Conservation (phyloP, 2,888 invertebrate species). For the Salticus scenicus region DNA sequence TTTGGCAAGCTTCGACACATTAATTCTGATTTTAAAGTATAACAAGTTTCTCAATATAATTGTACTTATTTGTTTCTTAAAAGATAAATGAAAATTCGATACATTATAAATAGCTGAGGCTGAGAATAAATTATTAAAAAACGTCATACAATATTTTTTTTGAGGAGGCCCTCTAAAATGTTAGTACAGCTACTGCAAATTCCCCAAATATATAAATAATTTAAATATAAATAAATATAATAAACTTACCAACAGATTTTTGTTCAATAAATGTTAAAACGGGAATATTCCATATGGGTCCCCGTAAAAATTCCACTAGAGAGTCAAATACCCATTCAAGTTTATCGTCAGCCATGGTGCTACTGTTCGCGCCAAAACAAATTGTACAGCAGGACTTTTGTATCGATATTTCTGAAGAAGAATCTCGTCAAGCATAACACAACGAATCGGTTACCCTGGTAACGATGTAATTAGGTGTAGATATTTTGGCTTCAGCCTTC, state of each 20-base stretch:
- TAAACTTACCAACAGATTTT: constrained; percentile 90
- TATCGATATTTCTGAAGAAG: constrained; percentile 14
- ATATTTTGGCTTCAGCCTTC: background rate
- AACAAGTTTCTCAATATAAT: too few relatives aligned
- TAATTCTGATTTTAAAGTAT: too few relatives aligned
- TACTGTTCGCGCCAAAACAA: constrained; percentile 12
- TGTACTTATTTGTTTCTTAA: too few relatives aligned
- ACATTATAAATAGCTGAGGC: too few relatives aligned
- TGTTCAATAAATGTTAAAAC: constrained; percentile 93
- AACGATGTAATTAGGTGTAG: constrained; percentile 47
- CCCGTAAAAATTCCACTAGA: constrained; percentile 90
- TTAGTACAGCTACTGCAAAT: too few relatives aligned
- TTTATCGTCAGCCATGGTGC: constrained; percentile 67
- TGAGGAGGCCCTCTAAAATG: too few relatives aligned
- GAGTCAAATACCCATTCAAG: constrained; percentile 92
- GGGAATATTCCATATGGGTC: constrained; percentile 94
- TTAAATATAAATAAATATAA: too few relatives aligned
- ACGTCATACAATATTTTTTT: too few relatives aligned
- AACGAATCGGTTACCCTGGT: constrained; percentile 54
- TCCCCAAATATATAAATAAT: too few relatives aligned
- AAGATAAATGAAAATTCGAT: too few relatives aligned
- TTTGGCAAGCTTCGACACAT: too few relatives aligned
- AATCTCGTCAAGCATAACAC: constrained; percentile 48
- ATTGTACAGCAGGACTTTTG: background rate
- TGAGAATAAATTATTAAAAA: too few relatives aligned